These are phyloP conservation scores for Calephelis virginiensis DNA, from an alignment of 1,140 invertebrate species.

Conservation along the genomic window DNA sequence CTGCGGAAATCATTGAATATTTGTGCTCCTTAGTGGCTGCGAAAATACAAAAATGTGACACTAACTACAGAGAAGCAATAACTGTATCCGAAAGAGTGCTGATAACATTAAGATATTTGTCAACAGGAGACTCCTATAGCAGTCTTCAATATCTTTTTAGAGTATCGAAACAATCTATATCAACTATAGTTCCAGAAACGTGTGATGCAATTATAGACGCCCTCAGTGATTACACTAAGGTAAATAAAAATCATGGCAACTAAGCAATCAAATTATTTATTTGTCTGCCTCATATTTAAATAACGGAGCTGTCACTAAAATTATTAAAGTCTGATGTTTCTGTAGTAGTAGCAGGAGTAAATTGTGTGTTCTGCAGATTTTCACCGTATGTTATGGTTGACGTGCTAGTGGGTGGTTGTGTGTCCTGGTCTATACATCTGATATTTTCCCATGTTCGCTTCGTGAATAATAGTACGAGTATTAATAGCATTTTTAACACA, in stretches of 20 bases:
- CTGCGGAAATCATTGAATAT: neutral
- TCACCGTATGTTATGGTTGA: constrained; percentile 13
- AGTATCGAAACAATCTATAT: constrained; percentile 21
- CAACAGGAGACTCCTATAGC: constrained; percentile 19
- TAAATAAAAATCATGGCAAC: constrained; percentile 18
- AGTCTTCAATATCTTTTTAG: constrained; percentile 18
- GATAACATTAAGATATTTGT: constrained; percentile 18
- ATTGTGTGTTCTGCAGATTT: constrained; percentile 17
- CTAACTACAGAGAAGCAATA: constrained; percentile 23
- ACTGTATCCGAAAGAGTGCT: constrained; percentile 18
- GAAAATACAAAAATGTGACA: constrained; percentile 3
- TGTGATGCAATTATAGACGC: constrained; percentile 21
- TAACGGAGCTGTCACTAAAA: constrained; percentile 17
- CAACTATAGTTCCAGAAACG: constrained; percentile 13
- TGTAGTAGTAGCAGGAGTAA: constrained; percentile 1
- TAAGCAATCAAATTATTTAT: constrained; percentile 4
- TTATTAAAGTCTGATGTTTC: constrained; percentile 10
- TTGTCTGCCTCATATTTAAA: constrained; percentile 11
- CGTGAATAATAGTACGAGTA: constrained; percentile 14
- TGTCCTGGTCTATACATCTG: constrained; percentile 17
- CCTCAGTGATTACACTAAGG: constrained; percentile 18
- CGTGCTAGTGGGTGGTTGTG: constrained; percentile 13
- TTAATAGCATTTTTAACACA: constrained; percentile 18
- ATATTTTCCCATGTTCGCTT: constrained; percentile 19
- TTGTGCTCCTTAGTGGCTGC: neutral